Percentiles rank a stretch among this genome's conserved stretches.
These are phyloP conservation scores for Tetragnatha versicolor DNA, from an alignment of 1,140 invertebrate species.

Conservation along the genomic window DNA sequence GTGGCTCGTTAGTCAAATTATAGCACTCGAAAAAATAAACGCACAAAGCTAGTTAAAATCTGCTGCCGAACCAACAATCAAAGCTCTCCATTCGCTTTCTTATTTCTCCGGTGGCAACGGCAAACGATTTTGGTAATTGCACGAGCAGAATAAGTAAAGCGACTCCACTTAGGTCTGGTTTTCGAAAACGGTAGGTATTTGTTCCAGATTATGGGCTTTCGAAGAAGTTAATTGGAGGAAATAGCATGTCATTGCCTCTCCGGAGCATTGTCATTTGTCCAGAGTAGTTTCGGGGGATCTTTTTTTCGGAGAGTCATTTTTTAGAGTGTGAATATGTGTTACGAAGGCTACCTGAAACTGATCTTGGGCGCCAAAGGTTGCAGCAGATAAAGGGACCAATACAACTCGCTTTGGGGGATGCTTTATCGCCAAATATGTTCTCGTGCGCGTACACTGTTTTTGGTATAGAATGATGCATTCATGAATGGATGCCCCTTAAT, in stretches of 20 bases:
- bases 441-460: too few relatives aligned
- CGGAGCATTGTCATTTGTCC: constrained; percentile 53
- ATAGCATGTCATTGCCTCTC: constrained; percentile 54
- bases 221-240: constrained; percentile 48
- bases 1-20: constrained; percentile 46
- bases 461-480: too few relatives aligned
- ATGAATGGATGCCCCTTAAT: too few relatives aligned
- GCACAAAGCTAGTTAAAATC: constrained; percentile 24
- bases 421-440: too few relatives aligned
- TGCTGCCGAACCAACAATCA: constrained; percentile 47
- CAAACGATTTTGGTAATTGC: constrained; percentile 48
- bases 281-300: background rate
- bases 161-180: constrained; percentile 28
- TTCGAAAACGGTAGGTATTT: constrained; percentile 51
- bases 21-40: constrained; percentile 33
- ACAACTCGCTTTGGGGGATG: too few relatives aligned
- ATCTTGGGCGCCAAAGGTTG: background rate
- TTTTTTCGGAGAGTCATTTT: constrained; percentile 6
- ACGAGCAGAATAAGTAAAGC: constrained; percentile 29
- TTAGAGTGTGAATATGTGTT: constrained; percentile 20
- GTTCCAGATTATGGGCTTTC: constrained; percentile 51
- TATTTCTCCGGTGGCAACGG: constrained; percentile 1
- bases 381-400: too few relatives aligned
- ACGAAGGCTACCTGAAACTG: background rate
- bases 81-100: constrained; percentile 13